Percentiles rank a stretch among this genome's conserved stretches.
Evolutionary conservation across 1,140 invertebrate species (phyloP).

Genomic region (Bombus difficillimus): DNA sequence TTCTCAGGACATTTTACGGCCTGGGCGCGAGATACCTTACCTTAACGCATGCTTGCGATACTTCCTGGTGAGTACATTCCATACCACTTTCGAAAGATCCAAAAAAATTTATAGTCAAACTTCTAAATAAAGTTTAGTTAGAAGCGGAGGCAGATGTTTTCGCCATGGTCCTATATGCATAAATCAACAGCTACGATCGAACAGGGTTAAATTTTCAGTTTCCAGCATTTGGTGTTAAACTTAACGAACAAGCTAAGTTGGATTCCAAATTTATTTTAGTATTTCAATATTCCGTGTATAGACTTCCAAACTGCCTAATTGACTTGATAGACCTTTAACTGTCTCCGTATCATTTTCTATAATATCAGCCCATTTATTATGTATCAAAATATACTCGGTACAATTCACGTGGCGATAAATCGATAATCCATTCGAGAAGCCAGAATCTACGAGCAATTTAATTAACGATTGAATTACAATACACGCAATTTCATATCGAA

Average conservation of each 20-base stretch:
- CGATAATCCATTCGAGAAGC: not conserved
- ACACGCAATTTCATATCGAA: not conserved
- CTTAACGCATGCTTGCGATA: constrained; percentile 88
- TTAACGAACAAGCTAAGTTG: not conserved
- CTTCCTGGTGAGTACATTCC: constrained; percentile 85
- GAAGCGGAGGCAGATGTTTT: not conserved
- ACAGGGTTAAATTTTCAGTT: not conserved
- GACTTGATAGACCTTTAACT: not conserved
- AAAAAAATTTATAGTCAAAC: not conserved
- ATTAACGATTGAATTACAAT: not conserved
- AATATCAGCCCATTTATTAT: constrained; percentile 8
- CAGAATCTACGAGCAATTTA: constrained; percentile 4
- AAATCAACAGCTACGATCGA: not conserved
- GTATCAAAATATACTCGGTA: not conserved
- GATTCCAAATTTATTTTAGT: not conserved
- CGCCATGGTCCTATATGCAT: not conserved
- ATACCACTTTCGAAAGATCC: constrained; percentile 15
- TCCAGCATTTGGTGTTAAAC: not conserved
- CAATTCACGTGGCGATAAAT: not conserved
- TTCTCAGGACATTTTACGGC: constrained; percentile 92
- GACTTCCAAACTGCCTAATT: not conserved
- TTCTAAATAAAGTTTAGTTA: not conserved
- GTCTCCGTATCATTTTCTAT: not conserved
- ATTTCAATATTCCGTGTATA: not conserved
- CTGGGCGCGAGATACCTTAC: constrained; percentile 90